A percentile compares a stretch with the other conserved stretches of the same genome.
These are phyloP conservation scores for Volucella zonaria DNA, from an alignment of 2,888 invertebrate species.

Conservation along the genomic window DNA sequence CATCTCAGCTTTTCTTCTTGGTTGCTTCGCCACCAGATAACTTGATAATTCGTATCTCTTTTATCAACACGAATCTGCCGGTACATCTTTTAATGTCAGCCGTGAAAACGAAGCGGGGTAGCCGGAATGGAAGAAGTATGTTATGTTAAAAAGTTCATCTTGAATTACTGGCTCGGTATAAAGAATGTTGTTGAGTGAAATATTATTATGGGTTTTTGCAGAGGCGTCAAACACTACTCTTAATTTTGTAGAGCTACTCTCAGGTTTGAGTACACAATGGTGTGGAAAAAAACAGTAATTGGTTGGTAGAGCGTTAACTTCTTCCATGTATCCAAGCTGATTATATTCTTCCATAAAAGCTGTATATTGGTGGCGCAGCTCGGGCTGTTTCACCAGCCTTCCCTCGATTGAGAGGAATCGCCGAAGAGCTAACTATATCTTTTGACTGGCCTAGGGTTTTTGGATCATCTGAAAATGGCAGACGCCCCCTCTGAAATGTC, in stretches of 20 bases:
- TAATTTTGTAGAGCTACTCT: conserved; percentile 6
- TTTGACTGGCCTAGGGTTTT: conserved; percentile 20
- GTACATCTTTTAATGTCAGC: conserved; percentile 63
- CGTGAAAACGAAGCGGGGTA: conserved; percentile 34
- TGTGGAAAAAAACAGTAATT: not conserved
- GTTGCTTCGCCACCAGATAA: conserved; percentile 61
- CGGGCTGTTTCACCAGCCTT: too few relatives aligned
- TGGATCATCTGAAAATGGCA: conserved; percentile 7
- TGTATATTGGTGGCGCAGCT: conserved; percentile 4
- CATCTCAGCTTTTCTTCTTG: too few relatives aligned
- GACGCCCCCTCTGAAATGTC: too few relatives aligned
- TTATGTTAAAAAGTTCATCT: not conserved
- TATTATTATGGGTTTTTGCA: not conserved
- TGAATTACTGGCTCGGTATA: too few relatives aligned
- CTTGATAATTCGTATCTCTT: conserved; percentile 55
- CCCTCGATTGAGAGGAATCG: conserved; percentile 7
- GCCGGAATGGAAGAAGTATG: not conserved
- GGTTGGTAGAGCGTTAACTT: not conserved
- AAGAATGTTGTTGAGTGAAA: not conserved
- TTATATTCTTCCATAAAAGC: conserved; percentile 1
- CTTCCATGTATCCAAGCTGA: not conserved
- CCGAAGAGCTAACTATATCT: conserved; percentile 1
- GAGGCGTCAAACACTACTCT: not conserved
- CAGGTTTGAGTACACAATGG: conserved; percentile 1
- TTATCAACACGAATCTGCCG: conserved; percentile 62